Percentiles rank a stretch among this genome's conserved stretches.
phyloP scores from a whole-genome alignment of 2,113 vertebrate species.

The Nipponia nippon region DNA sequence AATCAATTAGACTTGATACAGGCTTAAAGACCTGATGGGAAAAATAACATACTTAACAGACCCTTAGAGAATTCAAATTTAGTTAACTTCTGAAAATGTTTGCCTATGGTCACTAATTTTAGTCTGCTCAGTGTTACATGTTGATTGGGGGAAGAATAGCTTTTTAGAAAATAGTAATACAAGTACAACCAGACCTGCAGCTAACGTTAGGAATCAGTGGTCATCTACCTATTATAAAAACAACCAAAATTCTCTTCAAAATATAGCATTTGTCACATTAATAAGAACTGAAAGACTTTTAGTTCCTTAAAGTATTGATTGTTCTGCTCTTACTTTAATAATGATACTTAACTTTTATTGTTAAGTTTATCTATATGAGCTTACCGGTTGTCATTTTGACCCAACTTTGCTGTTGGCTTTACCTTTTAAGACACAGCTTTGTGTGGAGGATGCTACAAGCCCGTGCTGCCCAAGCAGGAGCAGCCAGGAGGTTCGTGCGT shows the following conservation, averaged over 20 bases:
- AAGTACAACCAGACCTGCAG: neutral
- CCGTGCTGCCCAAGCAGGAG: neutral
- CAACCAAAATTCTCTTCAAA: neutral
- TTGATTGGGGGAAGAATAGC: neutral
- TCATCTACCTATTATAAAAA: neutral
- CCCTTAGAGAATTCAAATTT: constrained; percentile 27
- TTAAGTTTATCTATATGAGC: accelerated
- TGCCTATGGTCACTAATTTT: neutral
- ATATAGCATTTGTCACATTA: neutral
- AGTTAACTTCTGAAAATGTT: constrained; percentile 16
- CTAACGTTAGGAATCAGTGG: neutral
- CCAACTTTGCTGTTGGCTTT: accelerated
- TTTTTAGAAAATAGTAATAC: neutral
- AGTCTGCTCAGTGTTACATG: neutral
- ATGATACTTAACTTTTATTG: neutral
- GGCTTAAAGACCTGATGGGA: neutral
- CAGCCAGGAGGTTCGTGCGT: neutral
- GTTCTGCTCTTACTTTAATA: neutral
- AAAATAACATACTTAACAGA: neutral
- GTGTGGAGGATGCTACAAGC: neutral
- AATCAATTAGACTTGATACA: constrained; percentile 32
- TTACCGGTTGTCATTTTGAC: neutral
- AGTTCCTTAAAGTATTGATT: neutral
- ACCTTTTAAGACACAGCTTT: neutral
- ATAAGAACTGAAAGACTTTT: neutral